Evolutionary conservation across 2,113 vertebrate genomes (phyloP), one percentile per base, ranked within the genome.

Genomic region (Rhea americana): DNA sequence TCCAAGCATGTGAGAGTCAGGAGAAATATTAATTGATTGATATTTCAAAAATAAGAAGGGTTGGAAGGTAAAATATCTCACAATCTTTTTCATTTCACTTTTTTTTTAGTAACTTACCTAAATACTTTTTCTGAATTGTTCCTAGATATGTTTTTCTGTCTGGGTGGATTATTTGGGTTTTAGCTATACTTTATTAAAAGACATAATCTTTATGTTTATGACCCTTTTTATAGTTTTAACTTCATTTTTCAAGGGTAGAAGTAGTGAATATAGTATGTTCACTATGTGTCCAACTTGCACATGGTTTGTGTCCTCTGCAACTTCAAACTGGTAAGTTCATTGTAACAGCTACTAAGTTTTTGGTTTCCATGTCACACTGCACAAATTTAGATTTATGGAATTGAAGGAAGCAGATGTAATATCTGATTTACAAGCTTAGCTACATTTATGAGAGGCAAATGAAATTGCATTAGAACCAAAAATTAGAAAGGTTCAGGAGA

Each of bases 231-330:
- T 18, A 59, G 45, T 15, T 59, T 59, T 11, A 67, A 53, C 20
- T 55, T 41, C 53, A 13, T n/a, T 61, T 82, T 25, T 47, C 59
- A 26, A 22, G 15, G 39, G 16, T 19, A 13, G 18, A 41, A 61
- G 1, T 1, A 22, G 24, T 20, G 39, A 66, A 4, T 26, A 2
- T 1, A 1, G 58, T 5, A 5, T 20, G 48, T 12, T 48, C 24
- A 5, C 22, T 5, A 6, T 10, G 30, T 5, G 1, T 21, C 45
- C 25, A 4, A 14, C 10, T 30, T 17, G 4, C 45, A 7, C 43
- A 8, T 10, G 32, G 12, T 13, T 51, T 20, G 12, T 66, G 45
- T 41, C 58, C 43, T 14, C 50, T 28, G 41, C 22, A 28, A 2
- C 45, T 30, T 39, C 55, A 43, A 22, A 2, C 66, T 32, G 51